A percentile compares a stretch with the other conserved stretches of the same genome.
These are phyloP conservation scores for Hydrochoerus hydrochaeris DNA, from an alignment of 2,113 vertebrate species.

Conservation along the genomic window DNA sequence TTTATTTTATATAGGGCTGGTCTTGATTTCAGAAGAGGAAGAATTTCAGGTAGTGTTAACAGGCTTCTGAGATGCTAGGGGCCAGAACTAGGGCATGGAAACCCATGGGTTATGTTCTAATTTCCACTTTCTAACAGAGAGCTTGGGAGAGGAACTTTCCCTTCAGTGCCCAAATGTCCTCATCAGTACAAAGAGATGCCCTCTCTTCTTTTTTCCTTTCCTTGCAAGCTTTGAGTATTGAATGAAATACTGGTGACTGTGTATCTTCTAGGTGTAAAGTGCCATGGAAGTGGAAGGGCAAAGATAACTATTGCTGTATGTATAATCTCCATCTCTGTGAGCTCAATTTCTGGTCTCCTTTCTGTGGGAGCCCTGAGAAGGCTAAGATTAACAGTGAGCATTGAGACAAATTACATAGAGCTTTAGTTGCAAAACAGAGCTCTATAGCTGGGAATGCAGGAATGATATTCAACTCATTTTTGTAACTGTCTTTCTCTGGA, in stretches of 20 bases:
- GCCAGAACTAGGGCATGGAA: fast-evolving
- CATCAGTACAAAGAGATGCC: not conserved
- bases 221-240: not conserved
- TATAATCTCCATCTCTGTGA: not conserved
- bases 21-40: not conserved
- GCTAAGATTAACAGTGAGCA: not conserved
- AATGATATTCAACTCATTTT: fast-evolving
- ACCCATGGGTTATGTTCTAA: not conserved
- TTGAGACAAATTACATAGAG: not conserved
- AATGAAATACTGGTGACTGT: not conserved
- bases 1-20: not conserved
- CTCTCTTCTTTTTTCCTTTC: not conserved
- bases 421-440: not conserved
- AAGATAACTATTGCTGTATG: not conserved
- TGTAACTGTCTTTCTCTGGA: not conserved
- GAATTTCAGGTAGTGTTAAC: not conserved
- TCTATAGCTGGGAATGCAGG: not conserved
- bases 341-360: not conserved
- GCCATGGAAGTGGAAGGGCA: not conserved
- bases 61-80: not conserved
- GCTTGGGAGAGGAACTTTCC: not conserved
- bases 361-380: not conserved
- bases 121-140: not conserved
- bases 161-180: not conserved
- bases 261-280: not conserved